Evolutionary conservation across 2,888 invertebrate genomes (phyloP), one percentile per base, ranked within the genome.

Genomic region (Cybosia mesomella): DNA sequence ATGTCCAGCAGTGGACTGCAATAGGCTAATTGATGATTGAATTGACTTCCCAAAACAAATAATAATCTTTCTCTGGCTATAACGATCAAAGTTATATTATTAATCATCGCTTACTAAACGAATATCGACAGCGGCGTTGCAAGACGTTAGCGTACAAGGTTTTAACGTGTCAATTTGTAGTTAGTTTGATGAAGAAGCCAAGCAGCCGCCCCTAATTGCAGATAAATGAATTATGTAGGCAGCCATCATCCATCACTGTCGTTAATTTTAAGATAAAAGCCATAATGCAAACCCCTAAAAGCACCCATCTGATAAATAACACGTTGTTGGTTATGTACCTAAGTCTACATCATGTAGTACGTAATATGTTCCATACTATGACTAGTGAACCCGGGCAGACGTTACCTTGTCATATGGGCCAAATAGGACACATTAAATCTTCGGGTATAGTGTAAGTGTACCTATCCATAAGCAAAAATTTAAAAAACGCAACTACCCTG

Each of bases 211-310:
- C 88, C 87, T 91, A 89, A 90, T 90, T 87, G 87, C 77, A 84
- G 89, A 89, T 93, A 92, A 93, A 92, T 91, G 93, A 92, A 92
- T 92, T 92, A 92, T 86, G 85, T 80, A 71, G 75, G 77, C 84
- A 77, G 79, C 83, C 84, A 77, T 79, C 90, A 92, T 93, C 92
- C 88, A 91, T 92, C 91, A 92, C 87, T 87, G 91, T 92, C 92
- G 80, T 74, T 87, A 87, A 91, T 91, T 92, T 91, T 90, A 89
- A 91, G 90, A 92, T 91, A 91, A 91, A 91, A 89, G 87, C 88
- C 80, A 82, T 87, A 85, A 85, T 84, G 85, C 78, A 49, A 61
- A 57, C 36, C 15, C 32, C 60, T 60, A 32, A 28, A 39, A 28
- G 15, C 39, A 39, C 32, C 49, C n/a, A 49, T 49, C 49, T n/a